phyloP scores from a whole-genome alignment of 2,797 vertebrate species.

The Gallinago stenura region DNA sequence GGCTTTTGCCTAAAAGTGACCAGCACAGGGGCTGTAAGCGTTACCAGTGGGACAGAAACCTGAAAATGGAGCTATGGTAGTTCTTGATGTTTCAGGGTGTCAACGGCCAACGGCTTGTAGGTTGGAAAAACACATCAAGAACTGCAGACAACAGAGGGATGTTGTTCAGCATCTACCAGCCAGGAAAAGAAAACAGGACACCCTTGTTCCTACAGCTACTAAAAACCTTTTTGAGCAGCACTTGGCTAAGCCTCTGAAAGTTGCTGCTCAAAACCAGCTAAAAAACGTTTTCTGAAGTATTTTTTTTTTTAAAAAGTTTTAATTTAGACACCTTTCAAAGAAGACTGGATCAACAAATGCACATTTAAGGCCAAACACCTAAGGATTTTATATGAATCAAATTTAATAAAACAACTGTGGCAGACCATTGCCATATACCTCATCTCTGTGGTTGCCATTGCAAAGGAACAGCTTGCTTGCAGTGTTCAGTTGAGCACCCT shows the following conservation, averaged over 20 bases:
- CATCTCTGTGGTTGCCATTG: not conserved
- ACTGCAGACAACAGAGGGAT: not conserved
- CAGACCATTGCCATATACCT: fast-evolving
- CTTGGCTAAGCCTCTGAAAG: not conserved
- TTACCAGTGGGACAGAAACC: not conserved
- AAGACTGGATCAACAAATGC: not conserved
- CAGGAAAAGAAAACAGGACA: not conserved
- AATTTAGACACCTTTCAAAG: not conserved
- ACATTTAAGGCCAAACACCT: not conserved
- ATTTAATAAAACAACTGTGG: not conserved
- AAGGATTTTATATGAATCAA: not conserved
- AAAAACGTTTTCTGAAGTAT: not conserved
- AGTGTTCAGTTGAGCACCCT: fast-evolving
- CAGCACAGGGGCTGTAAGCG: not conserved
- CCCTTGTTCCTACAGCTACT: not conserved
- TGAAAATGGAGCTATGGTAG: not conserved
- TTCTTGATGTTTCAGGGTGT: not conserved
- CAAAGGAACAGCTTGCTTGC: not conserved
- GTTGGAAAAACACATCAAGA: not conserved
- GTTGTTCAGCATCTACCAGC: not conserved
- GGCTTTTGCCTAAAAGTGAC: not conserved
- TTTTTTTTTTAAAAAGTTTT: not conserved
- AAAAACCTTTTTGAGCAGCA: not conserved
- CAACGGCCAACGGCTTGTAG: fast-evolving
- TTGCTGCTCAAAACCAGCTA: not conserved